Conservation (phyloP, 2,888 invertebrate species). For the Andrena dorsata region DNA sequence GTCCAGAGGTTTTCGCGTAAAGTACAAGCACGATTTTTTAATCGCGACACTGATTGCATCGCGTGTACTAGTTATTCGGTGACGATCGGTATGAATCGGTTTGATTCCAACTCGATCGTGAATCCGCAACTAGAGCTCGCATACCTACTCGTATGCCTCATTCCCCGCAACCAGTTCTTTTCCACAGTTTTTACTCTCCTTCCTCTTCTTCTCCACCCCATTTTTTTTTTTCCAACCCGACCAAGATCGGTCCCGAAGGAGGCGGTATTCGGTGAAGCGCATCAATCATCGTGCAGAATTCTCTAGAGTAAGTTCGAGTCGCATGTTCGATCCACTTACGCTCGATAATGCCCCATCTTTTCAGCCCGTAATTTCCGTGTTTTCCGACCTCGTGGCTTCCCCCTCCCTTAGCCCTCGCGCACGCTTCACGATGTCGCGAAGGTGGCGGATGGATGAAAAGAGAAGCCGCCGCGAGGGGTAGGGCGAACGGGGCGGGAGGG, state of each 20-base stretch:
- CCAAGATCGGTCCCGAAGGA: neutral
- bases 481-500: constrained; percentile 9
- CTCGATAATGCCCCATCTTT: constrained; percentile 50
- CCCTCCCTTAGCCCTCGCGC: constrained; percentile 44
- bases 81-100: neutral
- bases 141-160: too few species aligned
- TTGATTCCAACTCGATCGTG: too few species aligned
- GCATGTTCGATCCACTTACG: constrained; percentile 45
- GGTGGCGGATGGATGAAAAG: constrained; percentile 53
- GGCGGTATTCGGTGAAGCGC: neutral
- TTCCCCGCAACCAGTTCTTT: too few species aligned
- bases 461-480: constrained; percentile 26
- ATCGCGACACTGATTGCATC: neutral
- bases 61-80: neutral
- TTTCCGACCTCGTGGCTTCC: constrained; percentile 67
- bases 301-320: constrained; percentile 29
- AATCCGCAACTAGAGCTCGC: too few species aligned
- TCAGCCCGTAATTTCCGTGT: constrained; percentile 61
- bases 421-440: constrained; percentile 64
- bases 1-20: constrained; percentile 52
- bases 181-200: too few species aligned
- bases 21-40: constrained; percentile 34
- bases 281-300: neutral
- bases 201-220: neutral
- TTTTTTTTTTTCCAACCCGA: too few species aligned